These are phyloP conservation scores for Gymnothorax reevesii DNA, from an alignment of 2,797 vertebrate genomes.

Conservation along the genomic window DNA sequence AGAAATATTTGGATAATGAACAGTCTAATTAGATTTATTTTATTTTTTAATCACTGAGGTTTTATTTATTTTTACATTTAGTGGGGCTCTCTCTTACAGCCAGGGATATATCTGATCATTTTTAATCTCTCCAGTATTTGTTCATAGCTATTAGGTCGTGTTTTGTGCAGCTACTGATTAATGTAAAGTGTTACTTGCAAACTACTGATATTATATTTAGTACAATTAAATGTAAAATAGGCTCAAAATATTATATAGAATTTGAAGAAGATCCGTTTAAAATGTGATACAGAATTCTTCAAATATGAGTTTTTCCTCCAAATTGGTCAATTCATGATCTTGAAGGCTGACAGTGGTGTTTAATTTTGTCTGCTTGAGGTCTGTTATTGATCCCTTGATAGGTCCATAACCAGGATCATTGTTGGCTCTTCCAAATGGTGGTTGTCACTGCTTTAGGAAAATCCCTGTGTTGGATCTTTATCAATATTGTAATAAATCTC, in stretches of 20 bases:
- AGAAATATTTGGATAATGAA: constrained; percentile 61
- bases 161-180: not conserved
- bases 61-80: too few species aligned
- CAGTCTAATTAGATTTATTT: constrained; percentile 64
- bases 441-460: not conserved
- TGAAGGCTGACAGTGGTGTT: not conserved
- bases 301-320: not conserved
- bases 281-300: not conserved
- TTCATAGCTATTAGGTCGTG: not conserved
- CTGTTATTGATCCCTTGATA: not conserved
- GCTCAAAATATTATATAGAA: not conserved
- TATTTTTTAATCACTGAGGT: constrained; percentile 10
- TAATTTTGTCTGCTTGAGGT: not conserved
- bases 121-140: not conserved
- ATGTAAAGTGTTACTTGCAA: not conserved
- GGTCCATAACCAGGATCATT: not conserved
- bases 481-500: not conserved
- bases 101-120: not conserved
- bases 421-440: not conserved
- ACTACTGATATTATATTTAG: not conserved
- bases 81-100: not conserved
- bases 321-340: not conserved
- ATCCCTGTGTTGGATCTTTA: not conserved
- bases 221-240: not conserved
- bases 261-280: not conserved